Percentiles rank a stretch among this genome's conserved stretches.
Conservation (phyloP, 2,113 vertebrate genomes). For the Sander lucioperca region DNA sequence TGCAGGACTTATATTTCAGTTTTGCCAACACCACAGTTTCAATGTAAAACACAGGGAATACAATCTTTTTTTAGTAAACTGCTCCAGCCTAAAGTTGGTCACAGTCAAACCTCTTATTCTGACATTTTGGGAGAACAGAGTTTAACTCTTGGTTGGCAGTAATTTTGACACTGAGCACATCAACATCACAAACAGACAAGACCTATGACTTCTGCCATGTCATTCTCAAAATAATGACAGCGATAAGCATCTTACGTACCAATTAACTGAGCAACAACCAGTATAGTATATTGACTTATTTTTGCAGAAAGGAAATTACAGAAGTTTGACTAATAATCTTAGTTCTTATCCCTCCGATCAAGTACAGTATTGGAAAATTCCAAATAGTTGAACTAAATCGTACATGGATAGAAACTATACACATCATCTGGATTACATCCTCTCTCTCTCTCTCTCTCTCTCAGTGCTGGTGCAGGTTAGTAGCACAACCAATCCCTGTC, state of each 20-base stretch:
- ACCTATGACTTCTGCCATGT: conserved; percentile 19
- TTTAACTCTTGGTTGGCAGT: background rate
- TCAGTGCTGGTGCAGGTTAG: conserved; percentile 46
- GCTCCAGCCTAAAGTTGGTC: background rate
- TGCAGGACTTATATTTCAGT: background rate
- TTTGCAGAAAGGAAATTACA: background rate
- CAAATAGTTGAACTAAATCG: background rate
- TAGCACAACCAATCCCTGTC: conserved; percentile 59
- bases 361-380: conserved; percentile 1
- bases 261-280: background rate
- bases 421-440: conserved; percentile 26
- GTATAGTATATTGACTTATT: background rate
- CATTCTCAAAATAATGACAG: conserved; percentile 19
- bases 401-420: background rate
- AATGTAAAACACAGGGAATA: background rate
- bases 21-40: background rate
- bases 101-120: no score
- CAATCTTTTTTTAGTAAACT: background rate
- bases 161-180: background rate
- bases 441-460: conserved; percentile 24
- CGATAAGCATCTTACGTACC: conserved; percentile 13
- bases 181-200: background rate
- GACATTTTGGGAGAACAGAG: background rate
- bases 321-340: background rate
- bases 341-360: background rate